A percentile compares a stretch with the other conserved stretches of the same genome.
Evolutionary conservation across 2,797 vertebrate species (phyloP).

Genomic region (Hipposideros larvatus): DNA sequence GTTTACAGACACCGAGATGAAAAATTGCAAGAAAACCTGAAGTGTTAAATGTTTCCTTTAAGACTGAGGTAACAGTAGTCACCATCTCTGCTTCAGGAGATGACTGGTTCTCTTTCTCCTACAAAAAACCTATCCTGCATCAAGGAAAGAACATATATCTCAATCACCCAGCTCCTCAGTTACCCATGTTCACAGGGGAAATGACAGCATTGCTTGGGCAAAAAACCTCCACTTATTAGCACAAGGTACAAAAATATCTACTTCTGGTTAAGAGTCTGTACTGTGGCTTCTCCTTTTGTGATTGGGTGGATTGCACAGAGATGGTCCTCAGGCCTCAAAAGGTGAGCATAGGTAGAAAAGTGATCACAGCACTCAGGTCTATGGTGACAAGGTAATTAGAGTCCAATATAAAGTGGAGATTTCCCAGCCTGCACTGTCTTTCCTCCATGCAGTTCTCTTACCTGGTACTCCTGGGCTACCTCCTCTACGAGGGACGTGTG

Average conservation of each 20-base stretch:
- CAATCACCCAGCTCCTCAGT: not conserved
- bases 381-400: not conserved
- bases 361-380: not conserved
- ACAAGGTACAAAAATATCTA: not conserved
- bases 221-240: not conserved
- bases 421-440: not conserved
- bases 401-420: not conserved
- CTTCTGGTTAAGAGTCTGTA: not conserved
- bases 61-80: not conserved
- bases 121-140: not conserved
- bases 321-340: not conserved
- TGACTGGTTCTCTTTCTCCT: not conserved
- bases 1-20: too few species aligned
- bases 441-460: not conserved
- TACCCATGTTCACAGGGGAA: not conserved
- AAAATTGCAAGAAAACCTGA: not conserved
- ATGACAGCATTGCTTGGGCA: not conserved
- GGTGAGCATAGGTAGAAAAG: not conserved
- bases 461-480: not conserved
- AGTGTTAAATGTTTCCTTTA: not conserved
- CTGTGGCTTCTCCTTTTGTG: not conserved
- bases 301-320: not conserved
- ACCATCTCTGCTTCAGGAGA: not conserved
- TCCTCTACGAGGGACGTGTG: not conserved
- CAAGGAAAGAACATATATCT: too few species aligned